phyloP scores from a whole-genome alignment of 1,140 invertebrate species.

The Dendroctonus ponderosae region DNA sequence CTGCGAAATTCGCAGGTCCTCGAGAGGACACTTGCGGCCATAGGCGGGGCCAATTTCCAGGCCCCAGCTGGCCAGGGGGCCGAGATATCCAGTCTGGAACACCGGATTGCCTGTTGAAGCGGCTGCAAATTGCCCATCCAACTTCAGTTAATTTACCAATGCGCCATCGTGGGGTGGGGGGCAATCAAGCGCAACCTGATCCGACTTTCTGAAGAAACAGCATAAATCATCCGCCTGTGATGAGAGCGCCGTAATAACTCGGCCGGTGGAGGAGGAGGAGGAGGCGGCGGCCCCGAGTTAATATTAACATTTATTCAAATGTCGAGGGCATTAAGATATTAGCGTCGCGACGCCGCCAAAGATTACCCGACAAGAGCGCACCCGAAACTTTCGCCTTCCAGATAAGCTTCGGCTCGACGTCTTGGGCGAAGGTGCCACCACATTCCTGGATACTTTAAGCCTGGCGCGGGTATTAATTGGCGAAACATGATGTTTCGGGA shows the following conservation, averaged over 20 bases:
- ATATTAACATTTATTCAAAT: slow-evolving; percentile 46
- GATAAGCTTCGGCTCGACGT: slow-evolving; percentile 41
- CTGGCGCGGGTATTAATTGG: slow-evolving; percentile 25
- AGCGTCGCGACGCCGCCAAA: slow-evolving; percentile 33
- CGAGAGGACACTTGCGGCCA: too few species aligned
- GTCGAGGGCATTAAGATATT: slow-evolving; percentile 42
- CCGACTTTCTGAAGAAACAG: slow-evolving; percentile 30
- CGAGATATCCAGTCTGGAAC: too few species aligned
- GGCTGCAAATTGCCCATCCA: too few species aligned
- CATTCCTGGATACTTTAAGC: not conserved
- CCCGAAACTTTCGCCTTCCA: slow-evolving; percentile 34
- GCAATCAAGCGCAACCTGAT: slow-evolving; percentile 21
- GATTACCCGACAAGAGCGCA: slow-evolving; percentile 36
- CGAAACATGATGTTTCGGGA: slow-evolving; percentile 21
- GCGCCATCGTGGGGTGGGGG: too few species aligned
- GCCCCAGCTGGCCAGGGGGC: too few species aligned
- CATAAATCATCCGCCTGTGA: slow-evolving; percentile 35
- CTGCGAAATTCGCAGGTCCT: too few species aligned
- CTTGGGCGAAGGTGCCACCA: slow-evolving; percentile 34
- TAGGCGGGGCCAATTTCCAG: too few species aligned
- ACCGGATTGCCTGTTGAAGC: too few species aligned
- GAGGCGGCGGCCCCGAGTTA: slow-evolving; percentile 23
- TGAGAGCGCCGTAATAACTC: slow-evolving; percentile 30
- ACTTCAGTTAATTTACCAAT: too few species aligned
- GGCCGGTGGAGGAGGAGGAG: slow-evolving; percentile 8